Conservation (phyloP, 2,113 vertebrate genomes). For the Tauraco erythrolophus region DNA sequence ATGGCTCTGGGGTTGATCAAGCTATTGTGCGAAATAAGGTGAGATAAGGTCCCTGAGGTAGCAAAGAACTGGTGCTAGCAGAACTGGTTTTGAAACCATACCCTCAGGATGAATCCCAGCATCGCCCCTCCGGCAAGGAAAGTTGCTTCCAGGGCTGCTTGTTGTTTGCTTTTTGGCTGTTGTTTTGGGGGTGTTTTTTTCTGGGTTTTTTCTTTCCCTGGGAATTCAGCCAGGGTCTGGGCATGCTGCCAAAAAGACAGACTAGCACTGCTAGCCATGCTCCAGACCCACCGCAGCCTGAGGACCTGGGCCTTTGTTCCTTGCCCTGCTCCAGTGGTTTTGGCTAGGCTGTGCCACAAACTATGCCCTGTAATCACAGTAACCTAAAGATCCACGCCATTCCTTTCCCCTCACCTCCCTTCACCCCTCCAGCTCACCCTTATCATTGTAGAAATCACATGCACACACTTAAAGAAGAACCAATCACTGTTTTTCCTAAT, state of each 20-base stretch:
- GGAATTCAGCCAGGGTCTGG: neutral
- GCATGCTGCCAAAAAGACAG: neutral
- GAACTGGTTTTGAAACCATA: slow-evolving; percentile 6
- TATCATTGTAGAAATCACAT: neutral
- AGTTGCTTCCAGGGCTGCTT: neutral
- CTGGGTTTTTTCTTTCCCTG: neutral
- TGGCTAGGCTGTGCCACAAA: neutral
- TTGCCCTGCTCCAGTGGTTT: neutral
- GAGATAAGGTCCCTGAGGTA: neutral
- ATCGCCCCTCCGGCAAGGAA: neutral
- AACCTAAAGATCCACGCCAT: neutral
- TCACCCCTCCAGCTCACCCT: neutral
- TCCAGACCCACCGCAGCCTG: neutral
- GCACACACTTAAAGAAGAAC: neutral
- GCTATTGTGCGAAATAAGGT: neutral
- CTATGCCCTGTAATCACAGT: neutral
- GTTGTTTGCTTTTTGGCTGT: neutral
- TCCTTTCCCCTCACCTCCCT: neutral
- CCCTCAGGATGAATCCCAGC: neutral
- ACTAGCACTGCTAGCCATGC: neutral
- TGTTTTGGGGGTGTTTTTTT: neutral
- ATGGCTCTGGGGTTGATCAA: neutral
- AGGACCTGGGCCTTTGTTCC: neutral
- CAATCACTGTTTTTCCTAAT: neutral
- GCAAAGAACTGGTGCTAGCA: neutral